Base-by-base conservation (phyloP, 2,888 invertebrate species). In the Tanytarsus gracilentus region DNA sequence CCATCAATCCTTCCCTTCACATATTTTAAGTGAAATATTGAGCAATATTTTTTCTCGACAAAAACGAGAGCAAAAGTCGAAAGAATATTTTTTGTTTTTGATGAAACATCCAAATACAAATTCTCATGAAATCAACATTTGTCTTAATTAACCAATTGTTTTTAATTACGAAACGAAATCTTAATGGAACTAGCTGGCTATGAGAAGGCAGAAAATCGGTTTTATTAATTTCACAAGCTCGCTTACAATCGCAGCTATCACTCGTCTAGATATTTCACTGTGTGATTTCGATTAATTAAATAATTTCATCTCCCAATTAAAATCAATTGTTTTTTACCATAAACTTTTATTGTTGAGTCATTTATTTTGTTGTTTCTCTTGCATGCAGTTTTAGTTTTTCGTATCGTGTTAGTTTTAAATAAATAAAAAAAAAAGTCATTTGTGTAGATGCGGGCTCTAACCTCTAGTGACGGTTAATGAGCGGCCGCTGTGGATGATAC, bases 261-360 rank as follows among this genome's bases (percentile, higher is more conserved):
- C 30, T 55, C 40, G 39, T n/a, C 18, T 16, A 40, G 29, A 58
- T 27, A 40, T 40, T 27, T 58, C 58, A 48, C 48, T 58, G 58
- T 58, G 58, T 58, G 58, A 58, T 58, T 58, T 58, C 58, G 48
- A 58, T 58, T 58, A 58, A 58, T 58, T 58, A 58, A 58, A 58
- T 58, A 58, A 58, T 58, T 58, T 53, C 29, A 53, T 53, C 27
- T 18, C 30, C 14, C 30, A 51, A 51, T 51, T 51, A 51, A 48
- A 26, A 16, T 44, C 23, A 11, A 23, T 44, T 44, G 23, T 44
- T 44, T 44, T 18, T 18, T 23, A 44, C n/a, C 23, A 11, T 44
- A 18, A 11, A 16, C 23, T 23, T 23, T n/a, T 33, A n/a, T n/a
- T 44, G 44, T 44, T 23, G 44, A 44, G 21, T 44, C 44, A 44